Percentiles rank a stretch among this genome's conserved stretches.
Evolutionary conservation across 92 coral and sea anemone genomes (phyloP).

Genomic region (Diadumene lineata): DNA sequence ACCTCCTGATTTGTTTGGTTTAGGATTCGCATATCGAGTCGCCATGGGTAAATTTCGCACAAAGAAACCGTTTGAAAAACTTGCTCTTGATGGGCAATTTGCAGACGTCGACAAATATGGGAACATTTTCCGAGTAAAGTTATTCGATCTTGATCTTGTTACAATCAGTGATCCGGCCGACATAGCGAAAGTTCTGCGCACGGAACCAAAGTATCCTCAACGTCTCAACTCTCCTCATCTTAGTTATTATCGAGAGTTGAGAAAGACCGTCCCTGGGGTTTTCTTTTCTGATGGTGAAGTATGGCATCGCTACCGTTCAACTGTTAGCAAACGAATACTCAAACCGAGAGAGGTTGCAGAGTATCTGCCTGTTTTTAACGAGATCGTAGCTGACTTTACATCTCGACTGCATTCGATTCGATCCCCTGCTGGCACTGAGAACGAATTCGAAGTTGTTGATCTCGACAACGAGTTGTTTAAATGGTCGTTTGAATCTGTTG

Average conservation of each 20-base stretch:
- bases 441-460: conserved; percentile 50
- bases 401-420: conserved; percentile 50
- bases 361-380: conserved; percentile 56
- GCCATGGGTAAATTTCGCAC: conserved; percentile 20
- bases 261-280: conserved; percentile 54
- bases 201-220: conserved; percentile 61
- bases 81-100: conserved; percentile 21
- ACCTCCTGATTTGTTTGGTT: conserved; percentile 29
- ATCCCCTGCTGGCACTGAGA: conserved; percentile 24
- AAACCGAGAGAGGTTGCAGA: conserved; percentile 71
- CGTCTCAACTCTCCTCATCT: conserved; percentile 36
- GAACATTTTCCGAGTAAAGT: conserved; percentile 18
- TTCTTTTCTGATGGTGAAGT: conserved; percentile 67
- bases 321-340: conserved; percentile 63
- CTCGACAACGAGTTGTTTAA: conserved; percentile 65
- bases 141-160: conserved; percentile 17
- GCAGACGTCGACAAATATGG: conserved; percentile 46
- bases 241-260: conserved; percentile 53
- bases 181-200: conserved; percentile 44
- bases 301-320: conserved; percentile 65
- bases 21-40: conserved; percentile 37
- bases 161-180: conserved; percentile 45
- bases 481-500: conserved; percentile 83
- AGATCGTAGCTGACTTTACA: conserved; percentile 53
- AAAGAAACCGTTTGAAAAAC: conserved; percentile 48